Conservation (phyloP, 2,888 invertebrate species). For the Pomacea canaliculata region DNA sequence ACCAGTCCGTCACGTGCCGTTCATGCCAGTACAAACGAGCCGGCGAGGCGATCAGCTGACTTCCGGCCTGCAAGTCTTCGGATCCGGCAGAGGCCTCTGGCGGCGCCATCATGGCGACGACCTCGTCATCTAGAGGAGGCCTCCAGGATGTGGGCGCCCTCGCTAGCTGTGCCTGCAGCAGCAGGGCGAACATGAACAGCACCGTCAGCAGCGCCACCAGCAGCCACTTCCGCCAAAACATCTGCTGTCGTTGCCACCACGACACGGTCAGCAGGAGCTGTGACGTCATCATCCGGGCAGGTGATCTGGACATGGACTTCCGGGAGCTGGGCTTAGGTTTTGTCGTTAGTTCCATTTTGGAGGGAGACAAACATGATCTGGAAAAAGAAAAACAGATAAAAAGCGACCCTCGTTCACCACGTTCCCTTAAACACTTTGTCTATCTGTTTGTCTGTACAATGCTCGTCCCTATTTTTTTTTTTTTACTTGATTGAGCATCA, state of each 20-base stretch:
- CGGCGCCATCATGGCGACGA: neutral
- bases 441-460: no score
- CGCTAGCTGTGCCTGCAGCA: neutral
- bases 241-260: neutral
- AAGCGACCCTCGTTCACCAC: no score
- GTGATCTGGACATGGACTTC: neutral
- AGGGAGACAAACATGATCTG: no score
- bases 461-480: no score
- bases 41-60: neutral
- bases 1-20: slow-evolving; percentile 6
- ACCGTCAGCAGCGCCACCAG: neutral
- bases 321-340: no score
- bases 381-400: no score
- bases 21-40: slow-evolving; percentile 1
- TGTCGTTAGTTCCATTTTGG: no score
- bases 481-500: no score
- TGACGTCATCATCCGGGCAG: neutral
- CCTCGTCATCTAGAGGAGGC: no score
- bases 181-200: neutral
- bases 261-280: neutral
- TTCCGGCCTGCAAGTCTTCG: neutral
- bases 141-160: neutral
- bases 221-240: neutral
- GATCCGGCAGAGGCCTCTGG: neutral
- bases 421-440: no score